Evolutionary conservation across 2,888 invertebrate genomes (phyloP).

Genomic region (Ferdinandea cuprea): DNA sequence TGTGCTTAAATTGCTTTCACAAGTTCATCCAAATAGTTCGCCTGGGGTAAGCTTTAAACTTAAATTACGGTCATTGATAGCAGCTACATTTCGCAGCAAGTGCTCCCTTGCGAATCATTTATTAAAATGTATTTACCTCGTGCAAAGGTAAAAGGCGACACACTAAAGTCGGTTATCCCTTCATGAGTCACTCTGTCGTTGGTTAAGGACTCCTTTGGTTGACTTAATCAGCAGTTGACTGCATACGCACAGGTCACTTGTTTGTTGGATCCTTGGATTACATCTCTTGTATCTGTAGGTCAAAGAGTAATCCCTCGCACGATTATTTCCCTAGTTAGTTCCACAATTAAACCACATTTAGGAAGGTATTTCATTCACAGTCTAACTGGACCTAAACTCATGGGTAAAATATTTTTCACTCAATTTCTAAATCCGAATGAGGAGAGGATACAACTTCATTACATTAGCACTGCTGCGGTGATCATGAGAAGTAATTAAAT

Average conservation of each 20-base stretch:
- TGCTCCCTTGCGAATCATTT: neutral
- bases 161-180: too few species aligned
- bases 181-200: neutral
- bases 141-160: neutral
- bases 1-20: too few species aligned
- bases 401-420: slow-evolving; percentile 1
- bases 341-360: neutral
- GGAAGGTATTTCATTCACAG: neutral
- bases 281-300: too few species aligned
- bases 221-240: neutral
- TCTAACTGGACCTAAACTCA: neutral
- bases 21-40: too few species aligned
- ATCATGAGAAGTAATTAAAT: slow-evolving; percentile 32
- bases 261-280: too few species aligned
- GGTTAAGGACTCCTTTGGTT: neutral
- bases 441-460: slow-evolving; percentile 31
- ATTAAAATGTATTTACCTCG: neutral
- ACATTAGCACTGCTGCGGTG: slow-evolving; percentile 7
- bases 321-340: neutral
- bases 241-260: slow-evolving; percentile 7
- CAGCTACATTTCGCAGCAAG: neutral
- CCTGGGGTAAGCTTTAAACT: too few species aligned
- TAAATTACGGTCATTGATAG: too few species aligned
- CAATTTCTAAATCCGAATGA: slow-evolving; percentile 1
- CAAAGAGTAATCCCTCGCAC: neutral